These are phyloP conservation scores for Porphyrio hochstetteri DNA, from an alignment of 2,113 vertebrate species.

Conservation along the genomic window DNA sequence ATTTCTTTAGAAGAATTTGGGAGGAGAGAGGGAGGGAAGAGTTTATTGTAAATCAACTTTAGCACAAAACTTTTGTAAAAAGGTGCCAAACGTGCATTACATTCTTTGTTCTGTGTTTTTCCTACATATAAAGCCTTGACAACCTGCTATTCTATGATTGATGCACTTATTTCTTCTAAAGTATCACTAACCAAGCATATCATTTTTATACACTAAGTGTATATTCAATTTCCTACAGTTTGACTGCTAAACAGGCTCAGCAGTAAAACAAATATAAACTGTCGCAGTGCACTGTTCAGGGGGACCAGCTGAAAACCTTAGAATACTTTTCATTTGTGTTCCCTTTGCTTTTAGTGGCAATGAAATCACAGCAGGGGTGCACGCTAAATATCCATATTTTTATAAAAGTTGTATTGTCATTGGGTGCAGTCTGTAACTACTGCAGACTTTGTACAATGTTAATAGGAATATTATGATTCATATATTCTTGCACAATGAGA, in stretches of 20 bases:
- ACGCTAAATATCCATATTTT: conserved; percentile 39
- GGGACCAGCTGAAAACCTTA: conserved; percentile 41
- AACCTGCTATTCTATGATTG: conserved; percentile 78
- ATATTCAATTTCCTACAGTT: conserved; percentile 82
- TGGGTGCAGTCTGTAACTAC: conserved; percentile 24
- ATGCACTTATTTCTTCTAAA: conserved; percentile 83
- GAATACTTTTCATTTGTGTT: background rate
- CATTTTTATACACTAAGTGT: conserved; percentile 81
- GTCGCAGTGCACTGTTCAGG: conserved; percentile 32
- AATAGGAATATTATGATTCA: conserved; percentile 68
- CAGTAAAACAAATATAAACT: conserved; percentile 72
- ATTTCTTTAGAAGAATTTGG: conserved; percentile 2
- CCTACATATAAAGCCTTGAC: conserved; percentile 74
- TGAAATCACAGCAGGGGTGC: conserved; percentile 31
- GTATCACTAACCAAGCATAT: conserved; percentile 82
- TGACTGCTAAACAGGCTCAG: conserved; percentile 79
- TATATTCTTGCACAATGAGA: conserved; percentile 66
- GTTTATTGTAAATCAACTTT: conserved; percentile 58
- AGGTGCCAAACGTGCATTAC: conserved; percentile 62
- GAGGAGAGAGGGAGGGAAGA: background rate
- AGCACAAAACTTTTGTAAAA: conserved; percentile 64
- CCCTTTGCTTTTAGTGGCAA: conserved; percentile 6
- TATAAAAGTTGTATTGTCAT: conserved; percentile 14
- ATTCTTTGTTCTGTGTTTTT: conserved; percentile 73
- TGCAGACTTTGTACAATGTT: conserved; percentile 59